phyloP scores from a whole-genome alignment of 1,140 invertebrate genomes.

The Zeugodacus cucurbitae region DNA sequence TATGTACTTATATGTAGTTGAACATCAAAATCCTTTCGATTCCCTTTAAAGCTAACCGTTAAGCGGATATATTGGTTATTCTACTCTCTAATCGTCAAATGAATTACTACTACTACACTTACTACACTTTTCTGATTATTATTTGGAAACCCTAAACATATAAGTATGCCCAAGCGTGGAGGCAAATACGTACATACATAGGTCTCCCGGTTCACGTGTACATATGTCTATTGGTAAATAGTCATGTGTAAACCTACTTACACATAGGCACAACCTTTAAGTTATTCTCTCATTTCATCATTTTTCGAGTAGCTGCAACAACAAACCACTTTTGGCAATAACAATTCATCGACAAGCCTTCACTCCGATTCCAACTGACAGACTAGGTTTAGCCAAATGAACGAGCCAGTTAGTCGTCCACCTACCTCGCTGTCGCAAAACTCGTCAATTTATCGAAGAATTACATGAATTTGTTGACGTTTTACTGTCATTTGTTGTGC shows the following conservation, averaged over 20 bases:
- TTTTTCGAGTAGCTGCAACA: neutral
- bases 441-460: conserved; percentile 33
- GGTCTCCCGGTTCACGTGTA: too few species aligned
- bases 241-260: neutral
- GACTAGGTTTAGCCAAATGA: neutral
- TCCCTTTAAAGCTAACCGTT: too few species aligned
- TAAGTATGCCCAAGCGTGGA: neutral
- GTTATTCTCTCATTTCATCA: neutral
- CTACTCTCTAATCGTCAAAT: too few species aligned
- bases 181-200: too few species aligned
- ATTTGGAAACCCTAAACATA: neutral
- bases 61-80: too few species aligned
- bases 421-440: neutral
- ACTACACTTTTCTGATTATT: neutral
- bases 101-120: neutral
- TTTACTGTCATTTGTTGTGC: conserved; percentile 4
- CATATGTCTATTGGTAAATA: too few species aligned
- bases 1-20: too few species aligned
- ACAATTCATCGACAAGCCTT: conserved; percentile 25
- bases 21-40: too few species aligned
- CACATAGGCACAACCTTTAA: neutral
- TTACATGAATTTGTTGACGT: conserved; percentile 34
- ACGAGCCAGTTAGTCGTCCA: neutral
- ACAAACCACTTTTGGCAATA: neutral
- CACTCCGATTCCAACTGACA: neutral